Evolutionary conservation across 2,113 vertebrate species (phyloP).

Genomic region (Dipodomys merriami): DNA sequence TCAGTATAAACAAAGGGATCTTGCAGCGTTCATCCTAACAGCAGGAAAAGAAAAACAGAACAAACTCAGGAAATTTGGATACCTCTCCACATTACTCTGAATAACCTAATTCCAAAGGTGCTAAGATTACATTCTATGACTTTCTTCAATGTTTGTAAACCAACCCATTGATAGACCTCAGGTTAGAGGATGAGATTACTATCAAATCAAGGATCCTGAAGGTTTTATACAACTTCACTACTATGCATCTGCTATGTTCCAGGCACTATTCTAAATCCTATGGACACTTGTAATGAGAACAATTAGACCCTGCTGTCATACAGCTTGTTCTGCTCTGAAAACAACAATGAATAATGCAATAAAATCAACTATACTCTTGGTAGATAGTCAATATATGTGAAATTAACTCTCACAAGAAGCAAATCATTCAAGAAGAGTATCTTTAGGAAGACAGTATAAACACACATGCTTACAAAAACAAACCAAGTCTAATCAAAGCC

Average conservation of each 20-base stretch:
- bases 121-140: not conserved
- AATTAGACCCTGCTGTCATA: not conserved
- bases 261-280: not conserved
- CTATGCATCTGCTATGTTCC: not conserved
- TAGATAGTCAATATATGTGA: not conserved
- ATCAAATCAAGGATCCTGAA: not conserved
- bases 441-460: not conserved
- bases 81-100: not conserved
- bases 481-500: not conserved
- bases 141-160: not conserved
- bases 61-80: not conserved
- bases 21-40: slow-evolving; percentile 91
- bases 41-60: slow-evolving; percentile 29
- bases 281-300: not conserved
- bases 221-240: no score
- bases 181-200: not conserved
- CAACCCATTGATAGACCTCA: not conserved
- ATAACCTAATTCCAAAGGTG: not conserved
- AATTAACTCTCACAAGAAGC: not conserved
- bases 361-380: not conserved
- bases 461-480: not conserved
- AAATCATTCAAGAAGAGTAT: not conserved
- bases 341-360: not conserved
- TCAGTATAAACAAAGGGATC: slow-evolving; percentile 91
- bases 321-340: not conserved